Evolutionary conservation across 2,888 invertebrate genomes (phyloP), one percentile per base, ranked within the genome.

Genomic region (Polydrusus pterygomalis): DNA sequence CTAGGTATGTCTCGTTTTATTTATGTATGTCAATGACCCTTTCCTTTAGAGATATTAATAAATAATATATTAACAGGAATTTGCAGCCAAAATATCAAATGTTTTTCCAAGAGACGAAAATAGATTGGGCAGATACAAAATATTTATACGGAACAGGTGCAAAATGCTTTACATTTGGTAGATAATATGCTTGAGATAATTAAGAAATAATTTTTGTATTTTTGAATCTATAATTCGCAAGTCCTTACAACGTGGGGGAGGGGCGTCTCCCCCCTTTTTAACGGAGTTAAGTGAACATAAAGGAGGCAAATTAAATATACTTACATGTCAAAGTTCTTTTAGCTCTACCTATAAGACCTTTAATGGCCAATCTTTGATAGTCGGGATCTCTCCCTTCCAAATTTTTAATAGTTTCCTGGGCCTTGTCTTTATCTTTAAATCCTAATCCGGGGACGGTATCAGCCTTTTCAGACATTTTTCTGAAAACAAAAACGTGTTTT

Each of bases 341-440:
- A 0, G 94, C 94, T 70, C 93, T 89, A 7, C 93, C 93, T 20
- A 94, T 89, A 3, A 94, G 88, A 0, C 94, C 94, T 81, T 91
- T 92, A 13, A 94, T 88, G 0, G 94, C 94, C 70, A 95, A 86
- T 83, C 91, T 92, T 87, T 95, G 94, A 86, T 95, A 95, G 74
- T 93, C 93, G 0, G 94, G 92, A 87, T 95, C 95, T 11, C 95
- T 88, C 0, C 93, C 95, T 80, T 93, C 90, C 77, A 95, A 87
- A 85, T 89, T 89, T 85, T 91, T 89, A 7, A 95, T 87, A 0
- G 94, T 94, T 67, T 91, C 91, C 78, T 91, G 87, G 0, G 95
- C 95, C 1, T 93, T 91, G n/a, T 90, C 92, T 84, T 92, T 92
- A 85, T 95, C 94, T 85, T 95, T 95, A 86, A 95, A 95, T 20